Evolutionary conservation across 2,797 vertebrate genomes (phyloP).

Genomic region (Schizopygopsis malacanthus): DNA sequence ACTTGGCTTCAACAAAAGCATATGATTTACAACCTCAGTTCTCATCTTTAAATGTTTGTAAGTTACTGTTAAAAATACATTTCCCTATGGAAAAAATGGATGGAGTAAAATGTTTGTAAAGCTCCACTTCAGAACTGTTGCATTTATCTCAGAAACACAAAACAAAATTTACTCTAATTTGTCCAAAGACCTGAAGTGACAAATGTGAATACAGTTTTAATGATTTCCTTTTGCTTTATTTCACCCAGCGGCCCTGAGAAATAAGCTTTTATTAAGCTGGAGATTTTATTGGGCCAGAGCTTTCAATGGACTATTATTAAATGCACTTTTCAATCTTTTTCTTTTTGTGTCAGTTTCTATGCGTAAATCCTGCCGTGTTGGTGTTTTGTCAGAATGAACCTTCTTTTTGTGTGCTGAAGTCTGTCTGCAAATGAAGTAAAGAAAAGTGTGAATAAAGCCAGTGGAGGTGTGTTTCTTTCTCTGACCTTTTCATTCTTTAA

Average conservation of each 20-base stretch:
- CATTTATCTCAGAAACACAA: neutral
- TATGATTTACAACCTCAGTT: neutral
- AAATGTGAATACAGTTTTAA: constrained; percentile 30
- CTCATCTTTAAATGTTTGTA: neutral
- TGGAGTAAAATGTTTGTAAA: neutral
- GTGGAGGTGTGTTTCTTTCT: constrained; percentile 27
- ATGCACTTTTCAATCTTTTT: constrained; percentile 46
- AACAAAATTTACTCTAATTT: neutral
- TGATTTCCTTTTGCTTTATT: constrained; percentile 45
- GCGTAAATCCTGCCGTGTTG: neutral
- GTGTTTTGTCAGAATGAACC: constrained; percentile 22
- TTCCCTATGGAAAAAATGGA: neutral
- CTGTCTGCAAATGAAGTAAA: constrained; percentile 4
- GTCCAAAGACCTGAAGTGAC: neutral
- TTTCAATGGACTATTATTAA: constrained; percentile 43
- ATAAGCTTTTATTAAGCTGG: constrained; percentile 19
- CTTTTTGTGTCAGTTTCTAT: constrained; percentile 10
- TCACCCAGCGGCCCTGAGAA: constrained; percentile 43
- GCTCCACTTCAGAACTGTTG: neutral
- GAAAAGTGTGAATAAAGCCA: constrained; percentile 39
- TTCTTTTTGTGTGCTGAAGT: constrained; percentile 21
- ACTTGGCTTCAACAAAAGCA: neutral
- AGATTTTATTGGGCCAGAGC: constrained; percentile 15
- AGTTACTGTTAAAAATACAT: neutral
- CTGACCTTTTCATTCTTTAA: constrained; percentile 44